Evolutionary conservation across 2,888 invertebrate species (phyloP), one percentile per base, ranked within the genome.

Genomic region (Crocallis elinguaria): DNA sequence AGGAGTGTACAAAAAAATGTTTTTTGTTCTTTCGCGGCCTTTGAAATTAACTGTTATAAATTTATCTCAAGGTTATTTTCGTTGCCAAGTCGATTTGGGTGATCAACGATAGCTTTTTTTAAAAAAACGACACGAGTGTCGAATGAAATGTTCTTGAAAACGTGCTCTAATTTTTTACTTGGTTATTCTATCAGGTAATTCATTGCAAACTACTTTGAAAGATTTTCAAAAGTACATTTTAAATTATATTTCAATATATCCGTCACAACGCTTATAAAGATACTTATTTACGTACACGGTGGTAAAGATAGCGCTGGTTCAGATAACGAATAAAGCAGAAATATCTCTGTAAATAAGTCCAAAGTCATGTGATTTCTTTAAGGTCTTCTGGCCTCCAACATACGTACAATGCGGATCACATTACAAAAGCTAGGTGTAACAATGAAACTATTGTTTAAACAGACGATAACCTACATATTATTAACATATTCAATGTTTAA

Each of bases 391-490:
- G 45, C 37, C 21, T 17, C 16, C 25, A 9, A 2, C 3, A 2
- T 27, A 3, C 14, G n/a, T 9, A 16, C 33, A 25, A 43, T n/a
- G 21, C n/a, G 23, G 29, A 42, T 13, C 21, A 19, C 35, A 32
- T 25, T 41, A n/a, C 19, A 23, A 41, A 35, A 36, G 19, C 12
- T 36, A 44, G 3, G 33, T 29, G 19, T 33, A 57, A 60, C 60
- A 61, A 61, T 53, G 42, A 43, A 42, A 46, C 51, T 49, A 54
- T 59, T 59, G 59, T 59, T 57, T 19, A 9, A 37, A 12, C 29
- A 49, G 39, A 52, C 39, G 49, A 30, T 13, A 50, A 13, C 33
- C 37, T 35, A 60, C 13, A 38, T 27, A 27, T 7, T 27, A 27
- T 3, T 2, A 27, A 29, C 9, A 29, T 29, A 9, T 29, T 29